phyloP scores from a whole-genome alignment of 2,888 invertebrate species.

The Ametastegia equiseti region DNA sequence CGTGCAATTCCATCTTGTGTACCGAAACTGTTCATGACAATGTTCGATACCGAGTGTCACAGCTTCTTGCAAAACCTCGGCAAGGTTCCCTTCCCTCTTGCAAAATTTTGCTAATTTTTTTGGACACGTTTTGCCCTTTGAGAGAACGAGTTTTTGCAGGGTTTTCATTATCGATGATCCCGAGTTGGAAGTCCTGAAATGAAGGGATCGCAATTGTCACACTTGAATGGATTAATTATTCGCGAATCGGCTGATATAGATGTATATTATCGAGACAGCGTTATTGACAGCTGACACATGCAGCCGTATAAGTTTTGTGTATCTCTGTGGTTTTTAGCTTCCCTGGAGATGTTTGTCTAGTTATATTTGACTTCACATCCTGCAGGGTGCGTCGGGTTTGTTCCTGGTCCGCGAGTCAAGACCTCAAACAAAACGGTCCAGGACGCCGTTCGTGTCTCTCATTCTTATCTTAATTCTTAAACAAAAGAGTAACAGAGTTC shows the following conservation, averaged over 20 bases:
- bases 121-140: conserved; percentile 27
- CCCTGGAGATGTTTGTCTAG: conserved; percentile 41
- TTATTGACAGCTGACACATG: neutral
- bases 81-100: conserved; percentile 78
- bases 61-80: conserved; percentile 78
- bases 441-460: conserved; percentile 30
- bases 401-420: conserved; percentile 59
- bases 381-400: conserved; percentile 66
- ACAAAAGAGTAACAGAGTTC: conserved; percentile 59
- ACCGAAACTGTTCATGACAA: conserved; percentile 83
- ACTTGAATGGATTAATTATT: neutral
- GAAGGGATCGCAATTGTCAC: neutral
- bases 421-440: conserved; percentile 59
- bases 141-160: neutral
- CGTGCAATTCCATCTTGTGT: conserved; percentile 86
- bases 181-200: neutral
- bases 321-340: conserved; percentile 32
- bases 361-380: conserved; percentile 60
- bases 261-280: neutral
- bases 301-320: neutral
- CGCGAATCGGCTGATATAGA: neutral
- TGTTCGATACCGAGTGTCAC: conserved; percentile 80
- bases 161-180: conserved; percentile 27
- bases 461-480: conserved; percentile 68
- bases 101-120: conserved; percentile 77